Percentiles rank a stretch among this genome's conserved stretches.
Conservation (phyloP, 1,140 invertebrate genomes). For the Apocrypta bakeri region DNA sequence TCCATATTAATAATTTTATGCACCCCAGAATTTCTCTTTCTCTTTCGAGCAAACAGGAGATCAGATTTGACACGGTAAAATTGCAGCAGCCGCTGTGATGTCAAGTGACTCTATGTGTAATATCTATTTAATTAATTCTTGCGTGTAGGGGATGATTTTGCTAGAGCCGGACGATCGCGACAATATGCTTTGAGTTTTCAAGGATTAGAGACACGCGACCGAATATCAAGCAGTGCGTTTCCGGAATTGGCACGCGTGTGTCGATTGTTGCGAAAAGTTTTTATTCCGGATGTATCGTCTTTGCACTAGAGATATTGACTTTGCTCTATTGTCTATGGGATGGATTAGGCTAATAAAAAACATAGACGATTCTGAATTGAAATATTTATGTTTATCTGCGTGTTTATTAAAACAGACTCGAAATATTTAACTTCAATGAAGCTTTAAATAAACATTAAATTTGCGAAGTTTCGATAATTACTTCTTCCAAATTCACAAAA, state of each 20-base stretch:
- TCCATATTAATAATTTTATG: slow-evolving; percentile 71
- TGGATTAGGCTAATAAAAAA: neutral
- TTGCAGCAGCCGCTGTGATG: slow-evolving; percentile 50
- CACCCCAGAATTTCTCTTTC: slow-evolving; percentile 57
- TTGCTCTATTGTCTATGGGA: neutral
- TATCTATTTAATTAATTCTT: slow-evolving; percentile 71
- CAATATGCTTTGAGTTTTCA: slow-evolving; percentile 24
- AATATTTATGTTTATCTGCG: no score
- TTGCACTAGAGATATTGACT: neutral
- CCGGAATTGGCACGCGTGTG: neutral
- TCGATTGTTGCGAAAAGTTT: neutral
- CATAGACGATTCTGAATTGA: no score
- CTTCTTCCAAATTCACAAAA: no score
- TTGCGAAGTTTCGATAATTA: no score
- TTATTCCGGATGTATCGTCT: slow-evolving; percentile 8
- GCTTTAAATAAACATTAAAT: no score
- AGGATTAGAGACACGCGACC: slow-evolving; percentile 8
- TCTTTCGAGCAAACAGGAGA: slow-evolving; percentile 61
- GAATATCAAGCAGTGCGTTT: neutral
- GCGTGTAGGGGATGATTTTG: neutral
- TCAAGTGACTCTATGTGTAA: slow-evolving; percentile 67
- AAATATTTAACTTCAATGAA: no score
- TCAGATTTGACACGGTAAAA: slow-evolving; percentile 65
- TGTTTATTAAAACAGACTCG: no score
- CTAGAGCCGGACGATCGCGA: neutral